These are phyloP conservation scores for Marasmarcha lunaedactyla DNA, from an alignment of 2,888 invertebrate species.

Conservation along the genomic window DNA sequence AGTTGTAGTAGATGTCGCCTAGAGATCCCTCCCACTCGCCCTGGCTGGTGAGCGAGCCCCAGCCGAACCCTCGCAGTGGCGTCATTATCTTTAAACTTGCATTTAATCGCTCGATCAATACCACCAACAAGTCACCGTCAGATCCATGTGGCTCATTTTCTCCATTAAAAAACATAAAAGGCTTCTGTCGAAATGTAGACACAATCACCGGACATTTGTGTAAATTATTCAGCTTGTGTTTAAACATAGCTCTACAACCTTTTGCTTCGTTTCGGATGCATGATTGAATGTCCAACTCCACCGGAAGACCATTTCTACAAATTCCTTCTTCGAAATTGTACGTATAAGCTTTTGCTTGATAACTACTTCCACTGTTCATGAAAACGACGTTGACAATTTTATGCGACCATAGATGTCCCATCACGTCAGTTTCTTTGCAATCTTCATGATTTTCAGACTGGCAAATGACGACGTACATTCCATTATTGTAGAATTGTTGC, in stretches of 20 bases:
- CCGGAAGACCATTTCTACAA: slow-evolving; percentile 29
- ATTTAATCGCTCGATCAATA: slow-evolving; percentile 21
- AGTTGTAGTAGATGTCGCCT: slow-evolving; percentile 21
- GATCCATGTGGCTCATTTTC: not conserved
- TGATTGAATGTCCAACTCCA: slow-evolving; percentile 18
- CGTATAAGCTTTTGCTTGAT: slow-evolving; percentile 23
- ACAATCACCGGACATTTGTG: slow-evolving; percentile 21
- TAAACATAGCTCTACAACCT: not conserved
- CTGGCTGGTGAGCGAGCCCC: slow-evolving; percentile 23
- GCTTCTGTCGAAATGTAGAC: slow-evolving; percentile 23
- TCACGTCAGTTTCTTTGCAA: slow-evolving; percentile 33
- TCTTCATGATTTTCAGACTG: slow-evolving; percentile 22
- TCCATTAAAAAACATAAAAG: slow-evolving; percentile 18
- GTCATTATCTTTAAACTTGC: slow-evolving; percentile 20
- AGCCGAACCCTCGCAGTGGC: slow-evolving; percentile 20
- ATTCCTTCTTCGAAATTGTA: slow-evolving; percentile 28
- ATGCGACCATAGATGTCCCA: slow-evolving; percentile 32
- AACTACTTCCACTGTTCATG: slow-evolving; percentile 21
- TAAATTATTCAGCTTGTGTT: slow-evolving; percentile 20
- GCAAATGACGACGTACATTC: slow-evolving; percentile 41
- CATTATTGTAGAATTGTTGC: slow-evolving; percentile 36
- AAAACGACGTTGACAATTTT: slow-evolving; percentile 40
- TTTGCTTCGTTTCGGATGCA: slow-evolving; percentile 4
- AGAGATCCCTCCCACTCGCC: slow-evolving; percentile 26
- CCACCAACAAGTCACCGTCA: slow-evolving; percentile 3